phyloP scores from a whole-genome alignment of 2,113 vertebrate species.

The Apteryx owenii region DNA sequence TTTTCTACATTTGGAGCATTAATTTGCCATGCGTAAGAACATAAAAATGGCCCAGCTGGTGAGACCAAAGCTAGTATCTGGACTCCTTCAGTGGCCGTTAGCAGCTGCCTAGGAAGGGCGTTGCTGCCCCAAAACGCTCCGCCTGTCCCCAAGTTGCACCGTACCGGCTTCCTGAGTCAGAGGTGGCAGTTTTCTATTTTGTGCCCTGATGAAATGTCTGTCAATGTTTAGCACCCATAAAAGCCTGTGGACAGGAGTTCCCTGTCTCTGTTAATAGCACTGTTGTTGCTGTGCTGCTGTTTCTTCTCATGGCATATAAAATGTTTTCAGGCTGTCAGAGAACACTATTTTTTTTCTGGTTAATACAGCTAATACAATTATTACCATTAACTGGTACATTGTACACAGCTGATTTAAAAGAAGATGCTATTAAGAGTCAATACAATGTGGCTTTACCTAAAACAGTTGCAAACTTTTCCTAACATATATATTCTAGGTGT shows the following conservation, averaged over 20 bases:
- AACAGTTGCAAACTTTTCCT: not conserved
- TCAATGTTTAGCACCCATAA: not conserved
- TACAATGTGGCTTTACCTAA: not conserved
- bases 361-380: not conserved
- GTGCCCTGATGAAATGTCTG: not conserved
- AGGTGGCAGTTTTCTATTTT: not conserved
- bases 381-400: not conserved
- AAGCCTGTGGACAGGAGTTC: not conserved
- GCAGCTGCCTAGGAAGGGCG: not conserved
- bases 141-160: not conserved
- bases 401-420: not conserved
- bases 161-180: not conserved
- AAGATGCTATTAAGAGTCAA: not conserved
- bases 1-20: not conserved
- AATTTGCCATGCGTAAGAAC: not conserved
- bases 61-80: not conserved
- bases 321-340: not conserved
- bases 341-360: not conserved
- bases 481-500: not conserved
- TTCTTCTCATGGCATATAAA: not conserved
- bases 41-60: not conserved
- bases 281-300: not conserved
- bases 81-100: not conserved
- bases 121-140: not conserved
- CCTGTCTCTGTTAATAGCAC: not conserved